Conservation (phyloP, 2,888 invertebrate species). For the Drosophila ustulata region DNA sequence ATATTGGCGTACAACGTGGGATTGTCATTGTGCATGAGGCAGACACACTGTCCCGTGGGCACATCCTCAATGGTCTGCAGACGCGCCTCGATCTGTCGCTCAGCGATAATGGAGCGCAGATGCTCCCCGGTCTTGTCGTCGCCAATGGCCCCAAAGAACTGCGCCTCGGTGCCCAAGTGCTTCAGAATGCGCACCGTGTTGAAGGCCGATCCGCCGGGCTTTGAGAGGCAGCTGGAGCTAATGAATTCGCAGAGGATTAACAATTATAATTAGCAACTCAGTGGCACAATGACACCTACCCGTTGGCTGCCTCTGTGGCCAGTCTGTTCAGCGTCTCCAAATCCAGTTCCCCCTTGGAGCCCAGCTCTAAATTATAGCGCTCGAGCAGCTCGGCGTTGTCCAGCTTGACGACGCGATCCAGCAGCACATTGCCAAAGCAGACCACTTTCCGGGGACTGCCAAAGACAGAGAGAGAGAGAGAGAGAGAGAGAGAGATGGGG, state of each 20-base stretch:
- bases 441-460: constrained; percentile 80
- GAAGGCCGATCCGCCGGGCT: constrained; percentile 86
- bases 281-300: constrained; percentile 56
- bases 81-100: constrained; percentile 85
- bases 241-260: constrained; percentile 5
- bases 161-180: constrained; percentile 83
- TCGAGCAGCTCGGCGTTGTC: constrained; percentile 76
- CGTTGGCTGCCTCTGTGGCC: constrained; percentile 62
- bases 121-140: constrained; percentile 85
- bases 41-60: constrained; percentile 86
- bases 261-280: constrained; percentile 25
- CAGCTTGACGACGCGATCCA: constrained; percentile 80
- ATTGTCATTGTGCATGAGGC: constrained; percentile 85
- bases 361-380: constrained; percentile 72
- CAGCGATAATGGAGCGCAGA: constrained; percentile 83
- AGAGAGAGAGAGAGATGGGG: neutral
- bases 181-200: constrained; percentile 86
- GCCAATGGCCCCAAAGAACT: constrained; percentile 86
- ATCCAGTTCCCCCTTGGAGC: constrained; percentile 82
- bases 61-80: constrained; percentile 79
- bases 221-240: constrained; percentile 52
- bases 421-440: constrained; percentile 83
- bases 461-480: neutral
- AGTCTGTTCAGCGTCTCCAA: constrained; percentile 72
- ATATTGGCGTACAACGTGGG: constrained; percentile 86